Evolutionary conservation across 92 coral and sea anemone species (phyloP).

Genomic region (Diadumene lineata): DNA sequence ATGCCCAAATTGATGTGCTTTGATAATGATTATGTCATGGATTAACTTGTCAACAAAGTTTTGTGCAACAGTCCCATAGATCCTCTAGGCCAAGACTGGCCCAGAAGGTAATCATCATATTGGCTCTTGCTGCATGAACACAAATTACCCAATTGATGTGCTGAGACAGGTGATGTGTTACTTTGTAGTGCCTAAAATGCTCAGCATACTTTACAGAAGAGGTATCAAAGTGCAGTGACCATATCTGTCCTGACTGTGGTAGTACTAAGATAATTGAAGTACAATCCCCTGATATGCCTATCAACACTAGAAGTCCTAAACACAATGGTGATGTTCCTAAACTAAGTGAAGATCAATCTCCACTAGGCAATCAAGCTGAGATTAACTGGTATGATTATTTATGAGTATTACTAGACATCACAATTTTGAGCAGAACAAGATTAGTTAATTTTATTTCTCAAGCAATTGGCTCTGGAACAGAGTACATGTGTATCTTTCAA

Average conservation of each 20-base stretch:
- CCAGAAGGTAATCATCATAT: too few relatives aligned
- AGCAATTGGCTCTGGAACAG: too few relatives aligned
- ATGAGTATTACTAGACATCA: too few relatives aligned
- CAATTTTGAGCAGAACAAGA: too few relatives aligned
- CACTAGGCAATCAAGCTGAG: neutral
- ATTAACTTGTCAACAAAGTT: too few relatives aligned
- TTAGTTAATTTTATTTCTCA: too few relatives aligned
- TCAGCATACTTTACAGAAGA: conserved; percentile 58
- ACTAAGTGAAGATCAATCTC: neutral
- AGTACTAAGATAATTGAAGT: conserved; percentile 71
- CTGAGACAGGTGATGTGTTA: neutral
- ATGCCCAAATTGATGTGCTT: too few relatives aligned
- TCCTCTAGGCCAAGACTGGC: too few relatives aligned
- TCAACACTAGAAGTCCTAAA: conserved; percentile 5
- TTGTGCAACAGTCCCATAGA: too few relatives aligned
- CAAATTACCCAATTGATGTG: neutral
- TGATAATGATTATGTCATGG: too few relatives aligned
- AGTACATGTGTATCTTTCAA: too few relatives aligned
- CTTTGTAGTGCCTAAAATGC: conserved; percentile 84
- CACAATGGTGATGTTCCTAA: neutral
- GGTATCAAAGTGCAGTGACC: conserved; percentile 31
- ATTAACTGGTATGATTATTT: neutral
- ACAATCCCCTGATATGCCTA: conserved; percentile 34
- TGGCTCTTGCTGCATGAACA: too few relatives aligned
- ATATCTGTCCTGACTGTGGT: conserved; percentile 73